Evolutionary conservation across 1,140 invertebrate genomes (phyloP).

Genomic region (Ectropis grisescens): DNA sequence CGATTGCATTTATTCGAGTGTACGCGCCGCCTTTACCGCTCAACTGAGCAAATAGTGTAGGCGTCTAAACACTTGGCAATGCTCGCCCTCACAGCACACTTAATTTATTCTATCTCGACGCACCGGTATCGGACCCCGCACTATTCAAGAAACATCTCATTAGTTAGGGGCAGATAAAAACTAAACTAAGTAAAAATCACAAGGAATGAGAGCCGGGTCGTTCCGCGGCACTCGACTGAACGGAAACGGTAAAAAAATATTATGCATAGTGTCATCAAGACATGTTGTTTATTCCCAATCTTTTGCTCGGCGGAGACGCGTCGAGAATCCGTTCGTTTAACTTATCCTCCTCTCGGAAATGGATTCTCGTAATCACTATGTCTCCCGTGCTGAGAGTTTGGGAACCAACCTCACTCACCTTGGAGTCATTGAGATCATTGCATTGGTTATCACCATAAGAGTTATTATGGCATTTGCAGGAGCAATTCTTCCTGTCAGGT

Average conservation of each 20-base stretch:
- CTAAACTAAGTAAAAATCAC: conserved; percentile 49
- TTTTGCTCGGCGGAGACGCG: conserved; percentile 57
- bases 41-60: conserved; percentile 58
- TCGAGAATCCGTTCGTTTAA: conserved; percentile 69
- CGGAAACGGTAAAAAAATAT: conserved; percentile 31
- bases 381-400: conserved; percentile 94
- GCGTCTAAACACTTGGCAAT: conserved; percentile 40
- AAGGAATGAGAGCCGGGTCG: conserved; percentile 46
- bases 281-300: conserved; percentile 49
- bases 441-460: conserved; percentile 43
- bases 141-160: too few relatives aligned
- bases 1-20: conserved; percentile 55
- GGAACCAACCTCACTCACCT: conserved; percentile 71
- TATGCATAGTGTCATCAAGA: conserved; percentile 56
- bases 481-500: conserved; percentile 59
- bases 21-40: conserved; percentile 47
- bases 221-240: conserved; percentile 56
- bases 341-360: conserved; percentile 80
- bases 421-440: conserved; percentile 61
- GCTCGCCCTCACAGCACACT: conserved; percentile 34
- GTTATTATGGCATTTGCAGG: conserved; percentile 69
- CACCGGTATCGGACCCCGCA: conserved; percentile 33
- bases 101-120: conserved; percentile 51
- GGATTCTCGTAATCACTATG: conserved; percentile 92
- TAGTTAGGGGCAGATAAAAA: too few relatives aligned